Base-by-base conservation (phyloP, 1,140 invertebrate species). In the Lordiphosa clarofinis region DNA sequence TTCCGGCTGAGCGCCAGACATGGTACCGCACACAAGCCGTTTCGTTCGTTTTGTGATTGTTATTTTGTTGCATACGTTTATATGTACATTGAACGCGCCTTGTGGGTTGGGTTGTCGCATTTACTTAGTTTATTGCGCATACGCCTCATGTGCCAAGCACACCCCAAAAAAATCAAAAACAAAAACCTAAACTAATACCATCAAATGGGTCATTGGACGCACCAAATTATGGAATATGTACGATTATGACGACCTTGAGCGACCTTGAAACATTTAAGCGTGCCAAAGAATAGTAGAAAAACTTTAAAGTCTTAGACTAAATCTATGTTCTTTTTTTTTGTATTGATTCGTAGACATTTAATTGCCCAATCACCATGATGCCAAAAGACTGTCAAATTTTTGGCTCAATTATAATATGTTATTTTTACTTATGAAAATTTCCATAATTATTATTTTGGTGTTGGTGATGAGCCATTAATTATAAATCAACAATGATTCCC, bases 191-290 rank as follows among this genome's bases (percentile, higher is more conserved):
- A 36, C 15, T 42, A 44, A 39, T 55, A 15, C 58, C 57, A 76
- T 61, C 74, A 79, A 68, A 52, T 87, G 65, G 82, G 82, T 87
- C 84, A 87, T 58, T 87, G 84, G 62, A 75, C 84, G 54, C 58
- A 37, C 50, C 47, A 42, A 68, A 53, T 57, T 57, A 65, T 38
- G 38, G 28, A 36, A 54, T 38, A 57, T 61, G 62, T 64, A 52
- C 60, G 70, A 68, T 66, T 72, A 68, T 74, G 66, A 56, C 84
- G 84, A 87, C 84, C 84, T 87, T 87, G 82, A 15, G 36, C 67
- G 84, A 87, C 84, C 84, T 87, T 87, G 84, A 87, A 66, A 43
- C 52, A 43, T 61, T 54, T 48, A 56, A 49, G 28, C 33, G 31
- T 48, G 28, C 33, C 33, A 33, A 48, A 49, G 7, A 28, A 4